Evolutionary conservation across 1,140 invertebrate species (phyloP), one percentile per base, ranked within the genome.

Genomic region (Globodera ellingtonae): DNA sequence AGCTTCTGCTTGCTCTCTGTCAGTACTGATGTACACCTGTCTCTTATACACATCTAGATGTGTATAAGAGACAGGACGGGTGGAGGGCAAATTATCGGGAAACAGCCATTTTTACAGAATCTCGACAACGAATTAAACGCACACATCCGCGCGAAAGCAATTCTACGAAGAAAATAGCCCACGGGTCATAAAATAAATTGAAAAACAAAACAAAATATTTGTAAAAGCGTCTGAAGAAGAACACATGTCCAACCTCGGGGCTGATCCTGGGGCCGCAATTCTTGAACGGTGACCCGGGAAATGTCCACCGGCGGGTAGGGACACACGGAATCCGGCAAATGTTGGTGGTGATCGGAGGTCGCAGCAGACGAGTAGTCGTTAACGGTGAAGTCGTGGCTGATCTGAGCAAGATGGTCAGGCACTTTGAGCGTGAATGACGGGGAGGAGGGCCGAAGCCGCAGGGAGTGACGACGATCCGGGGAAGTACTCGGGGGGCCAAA

Each of bases 271-370:
- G 88, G 78, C 52, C 85, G 83, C 67, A 89, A 80, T 79, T 89
- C 87, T 62, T 89, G 87, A 4, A 89, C 87, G n/a, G 82, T 88
- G 67, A 89, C 83, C 73, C 85, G 85, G 59, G 81, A 89, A 44
- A 89, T 86, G 75, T 89, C 87, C 24, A 85, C 80, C 47, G 88
- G 87, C 5, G 87, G 87, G 82, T 89, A 89, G 5, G 87, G 87
- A 73, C 87, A 89, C 1, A 89, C 81, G 47, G 88, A 89, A 76
- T 88, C 87, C 18, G 87, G 87, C 77, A 89, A 79, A 18, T 85
- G 67, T 50, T 81, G 78, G 50, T 84, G 82, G 69, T 69, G 46
- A 35, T 79, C 18, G 81, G 74, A 35, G 35, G 1, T 35, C 35
- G 48, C 62, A 59, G 46, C 50, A 35, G 35, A 35, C 35, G 35